These are phyloP conservation scores for Drosophila aldrichi DNA, from an alignment of 2,888 invertebrate genomes.

Conservation along the genomic window DNA sequence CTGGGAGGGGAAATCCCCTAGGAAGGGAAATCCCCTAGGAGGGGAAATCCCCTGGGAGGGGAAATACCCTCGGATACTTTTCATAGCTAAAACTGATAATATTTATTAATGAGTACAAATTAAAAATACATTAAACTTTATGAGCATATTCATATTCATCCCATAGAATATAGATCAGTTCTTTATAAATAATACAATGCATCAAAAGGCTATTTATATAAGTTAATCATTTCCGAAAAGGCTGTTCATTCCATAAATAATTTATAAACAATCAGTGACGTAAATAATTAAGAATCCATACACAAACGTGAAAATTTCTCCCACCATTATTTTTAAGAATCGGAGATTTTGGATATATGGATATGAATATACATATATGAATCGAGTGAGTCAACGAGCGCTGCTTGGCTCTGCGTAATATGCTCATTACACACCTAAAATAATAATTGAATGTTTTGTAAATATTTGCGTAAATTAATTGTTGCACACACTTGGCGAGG, in stretches of 20 bases:
- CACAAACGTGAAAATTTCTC: slow-evolving; percentile 29
- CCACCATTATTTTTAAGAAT: slow-evolving; percentile 19
- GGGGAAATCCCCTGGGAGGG: no score
- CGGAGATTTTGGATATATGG: slow-evolving; percentile 2
- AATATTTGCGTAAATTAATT: slow-evolving; percentile 69
- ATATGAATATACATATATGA: slow-evolving; percentile 16
- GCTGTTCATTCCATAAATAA: slow-evolving; percentile 9
- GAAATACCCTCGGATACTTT: no score
- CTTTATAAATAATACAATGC: neutral
- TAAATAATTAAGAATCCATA: slow-evolving; percentile 41
- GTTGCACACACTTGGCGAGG: slow-evolving; percentile 32
- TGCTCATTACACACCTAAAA: slow-evolving; percentile 38
- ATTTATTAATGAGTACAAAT: neutral
- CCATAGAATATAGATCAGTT: neutral
- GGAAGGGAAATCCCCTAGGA: no score
- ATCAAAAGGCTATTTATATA: neutral
- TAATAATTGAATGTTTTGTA: slow-evolving; percentile 48
- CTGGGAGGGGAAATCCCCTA: no score
- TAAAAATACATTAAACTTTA: neutral
- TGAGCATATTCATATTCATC: neutral
- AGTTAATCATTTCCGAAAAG: neutral
- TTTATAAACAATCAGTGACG: slow-evolving; percentile 25
- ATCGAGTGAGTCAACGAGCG: slow-evolving; percentile 15
- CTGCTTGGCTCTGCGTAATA: slow-evolving; percentile 17
- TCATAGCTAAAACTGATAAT: no score